Evolutionary conservation across 1,140 invertebrate genomes (phyloP).

Genomic region (Drosophila mojavensis): DNA sequence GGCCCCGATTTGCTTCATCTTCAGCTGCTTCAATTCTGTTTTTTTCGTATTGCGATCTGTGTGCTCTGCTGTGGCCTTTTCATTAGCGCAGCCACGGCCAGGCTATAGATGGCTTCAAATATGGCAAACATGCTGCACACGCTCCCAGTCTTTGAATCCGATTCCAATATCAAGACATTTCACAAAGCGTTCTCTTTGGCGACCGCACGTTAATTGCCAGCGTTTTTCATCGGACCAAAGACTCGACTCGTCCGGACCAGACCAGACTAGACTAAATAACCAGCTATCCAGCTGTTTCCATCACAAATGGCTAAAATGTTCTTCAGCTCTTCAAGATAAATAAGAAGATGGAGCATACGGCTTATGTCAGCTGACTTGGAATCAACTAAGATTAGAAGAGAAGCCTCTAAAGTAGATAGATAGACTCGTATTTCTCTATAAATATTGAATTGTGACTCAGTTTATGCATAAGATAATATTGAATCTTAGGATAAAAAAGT

Average conservation of each 20-base stretch:
- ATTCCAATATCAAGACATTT: constrained; percentile 28
- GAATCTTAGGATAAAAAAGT: too few relatives aligned
- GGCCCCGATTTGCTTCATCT: constrained; percentile 30
- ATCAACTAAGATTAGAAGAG: background rate
- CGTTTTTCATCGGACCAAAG: constrained; percentile 9
- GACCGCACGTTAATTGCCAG: constrained; percentile 68
- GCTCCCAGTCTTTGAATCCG: constrained; percentile 9
- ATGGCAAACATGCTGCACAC: constrained; percentile 55
- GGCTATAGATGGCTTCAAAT: constrained; percentile 63
- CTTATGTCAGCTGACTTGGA: background rate
- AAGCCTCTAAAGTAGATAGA: background rate
- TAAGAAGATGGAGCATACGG: background rate
- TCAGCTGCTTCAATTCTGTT: constrained; percentile 11
- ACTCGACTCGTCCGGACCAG: constrained; percentile 1
- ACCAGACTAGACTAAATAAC: constrained; percentile 9
- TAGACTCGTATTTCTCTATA: too few relatives aligned
- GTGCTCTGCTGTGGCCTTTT: constrained; percentile 52
- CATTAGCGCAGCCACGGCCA: constrained; percentile 52
- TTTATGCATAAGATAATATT: too few relatives aligned
- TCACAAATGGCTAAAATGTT: constrained; percentile 36
- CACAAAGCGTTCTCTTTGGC: constrained; percentile 22
- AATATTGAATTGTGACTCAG: too few relatives aligned
- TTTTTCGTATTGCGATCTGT: background rate
- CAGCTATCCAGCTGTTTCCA: constrained; percentile 46
- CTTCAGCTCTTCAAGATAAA: background rate